These are phyloP conservation scores for Sternarchorhynchus goeldii DNA, from an alignment of 2,797 vertebrate species.

Conservation along the genomic window DNA sequence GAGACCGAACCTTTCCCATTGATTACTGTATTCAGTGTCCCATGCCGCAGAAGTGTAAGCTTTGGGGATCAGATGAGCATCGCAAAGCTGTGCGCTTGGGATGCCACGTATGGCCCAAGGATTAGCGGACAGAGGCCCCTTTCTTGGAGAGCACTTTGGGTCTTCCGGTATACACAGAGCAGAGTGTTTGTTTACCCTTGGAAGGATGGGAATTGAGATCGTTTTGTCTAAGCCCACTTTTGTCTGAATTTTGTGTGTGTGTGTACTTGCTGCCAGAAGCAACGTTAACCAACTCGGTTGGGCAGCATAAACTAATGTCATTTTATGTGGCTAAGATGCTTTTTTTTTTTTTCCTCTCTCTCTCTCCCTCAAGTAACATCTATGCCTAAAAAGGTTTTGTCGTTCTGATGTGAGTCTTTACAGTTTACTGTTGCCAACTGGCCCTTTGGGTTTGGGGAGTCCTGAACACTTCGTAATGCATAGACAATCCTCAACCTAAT, in stretches of 20 bases:
- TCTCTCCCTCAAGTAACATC: not conserved
- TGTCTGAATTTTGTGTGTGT: not conserved
- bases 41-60: not conserved
- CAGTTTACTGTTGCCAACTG: not conserved
- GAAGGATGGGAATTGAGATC: constrained; percentile 30
- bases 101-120: constrained; percentile 12
- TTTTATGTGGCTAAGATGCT: not conserved
- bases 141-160: constrained; percentile 34
- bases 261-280: not conserved
- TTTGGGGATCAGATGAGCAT: not conserved
- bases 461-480: not conserved
- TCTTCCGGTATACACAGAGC: constrained; percentile 21
- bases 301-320: constrained; percentile 26
- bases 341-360: not conserved
- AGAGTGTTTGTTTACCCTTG: constrained; percentile 30
- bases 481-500: not conserved
- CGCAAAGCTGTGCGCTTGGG: constrained; percentile 27
- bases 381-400: not conserved
- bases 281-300: constrained; percentile 2
- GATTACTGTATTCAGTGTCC: not conserved
- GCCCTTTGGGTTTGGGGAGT: not conserved
- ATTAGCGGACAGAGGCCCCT: constrained; percentile 40
- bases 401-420: not conserved
- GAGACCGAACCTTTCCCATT: not conserved
- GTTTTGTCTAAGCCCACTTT: constrained; percentile 21